Percentiles rank a stretch among this genome's conserved stretches.
Conservation (phyloP, 2,797 vertebrate species). For the Ctenosaura bakeri region DNA sequence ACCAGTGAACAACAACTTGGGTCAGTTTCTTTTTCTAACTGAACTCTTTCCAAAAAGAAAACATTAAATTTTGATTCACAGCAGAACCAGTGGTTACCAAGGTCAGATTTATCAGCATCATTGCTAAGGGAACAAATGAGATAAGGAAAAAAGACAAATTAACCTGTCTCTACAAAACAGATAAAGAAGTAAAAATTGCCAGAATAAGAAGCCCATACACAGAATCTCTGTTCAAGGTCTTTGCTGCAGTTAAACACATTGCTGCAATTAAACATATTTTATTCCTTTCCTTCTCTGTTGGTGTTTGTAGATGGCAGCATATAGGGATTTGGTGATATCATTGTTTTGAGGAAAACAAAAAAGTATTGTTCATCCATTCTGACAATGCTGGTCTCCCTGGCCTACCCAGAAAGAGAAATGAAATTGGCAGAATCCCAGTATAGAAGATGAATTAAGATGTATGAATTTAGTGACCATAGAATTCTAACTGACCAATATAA, state of each 20-base stretch:
- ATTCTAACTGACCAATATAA: neutral
- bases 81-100: slow-evolving; percentile 46
- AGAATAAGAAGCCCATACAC: neutral
- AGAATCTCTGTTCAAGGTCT: slow-evolving; percentile 1
- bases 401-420: neutral
- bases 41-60: slow-evolving; percentile 28
- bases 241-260: neutral
- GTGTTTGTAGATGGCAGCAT: neutral
- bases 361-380: neutral
- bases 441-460: neutral
- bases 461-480: neutral
- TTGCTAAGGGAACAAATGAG: slow-evolving; percentile 1
- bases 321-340: neutral
- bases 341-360: neutral
- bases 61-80: slow-evolving; percentile 22
- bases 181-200: slow-evolving; percentile 10
- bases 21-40: slow-evolving; percentile 27
- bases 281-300: neutral
- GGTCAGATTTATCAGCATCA: slow-evolving; percentile 41
- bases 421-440: neutral
- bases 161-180: neutral
- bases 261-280: neutral
- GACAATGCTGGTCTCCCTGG: too few relatives aligned
- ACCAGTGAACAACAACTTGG: slow-evolving; percentile 5
- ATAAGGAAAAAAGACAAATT: slow-evolving; percentile 10